Base-by-base conservation (phyloP, 2,888 invertebrate genomes). In the Esperia sulphurella region DNA sequence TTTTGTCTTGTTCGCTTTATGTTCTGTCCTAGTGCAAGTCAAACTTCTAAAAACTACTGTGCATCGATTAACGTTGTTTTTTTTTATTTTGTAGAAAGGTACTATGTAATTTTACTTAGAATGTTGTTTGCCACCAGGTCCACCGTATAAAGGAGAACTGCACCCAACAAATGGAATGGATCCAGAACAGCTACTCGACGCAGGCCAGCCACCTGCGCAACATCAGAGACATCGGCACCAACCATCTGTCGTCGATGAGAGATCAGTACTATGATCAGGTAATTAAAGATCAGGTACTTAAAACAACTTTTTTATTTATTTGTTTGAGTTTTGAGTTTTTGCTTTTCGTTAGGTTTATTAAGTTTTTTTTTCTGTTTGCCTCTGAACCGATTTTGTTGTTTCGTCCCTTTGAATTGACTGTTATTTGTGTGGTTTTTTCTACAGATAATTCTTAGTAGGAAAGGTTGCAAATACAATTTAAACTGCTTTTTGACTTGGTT, bases 261-360 rank as follows among this genome's bases (percentile, higher is more conserved):
- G 97, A 97, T 79, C 97, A 97, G 84, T 98, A 98, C 84, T 94
- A 94, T 71, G 97, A 97, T 83, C 97, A 98, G 93, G 96, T 95
- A 84, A 74, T 65, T 54, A 40, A 40, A 14, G 8, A 41, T 12
- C 37, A 28, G 35, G 35, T 35, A 35, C 9, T n/a, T 35, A 21
- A 21, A 21, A 21, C 21, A 21, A 21, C 35, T 35, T n/a, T 35
- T 35, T 35, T 35, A n/a, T 35, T 35, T 35, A 35, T 35, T 35
- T n/a, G 9, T 35, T 35, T 35, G n/a, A 9, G 10, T 35, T 21
- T n/a, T 10, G 35, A 35, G n/a, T 35, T 35, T 35, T 35, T n/a
- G n/a, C 35, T n/a, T 35, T 31, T 6, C n/a, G 35, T 35, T n/a
- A n/a, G 35, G n/a, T 35, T n/a, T 35, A 3, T 35, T 10, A 9